Base-by-base conservation (phyloP, 2,113 vertebrate genomes). In the Callionymus lyra region DNA sequence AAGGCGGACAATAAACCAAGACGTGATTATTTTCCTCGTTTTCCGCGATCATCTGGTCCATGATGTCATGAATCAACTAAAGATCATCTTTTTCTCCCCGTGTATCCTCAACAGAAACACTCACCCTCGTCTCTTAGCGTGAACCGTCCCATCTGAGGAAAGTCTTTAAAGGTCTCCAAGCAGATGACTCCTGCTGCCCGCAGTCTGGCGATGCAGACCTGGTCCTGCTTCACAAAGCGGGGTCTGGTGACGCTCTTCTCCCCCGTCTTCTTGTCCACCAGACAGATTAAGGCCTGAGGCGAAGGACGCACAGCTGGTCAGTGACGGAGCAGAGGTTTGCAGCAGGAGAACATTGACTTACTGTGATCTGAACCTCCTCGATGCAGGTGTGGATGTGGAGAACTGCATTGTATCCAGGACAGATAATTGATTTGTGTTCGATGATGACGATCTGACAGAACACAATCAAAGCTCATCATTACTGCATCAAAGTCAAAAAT, bases 371-470 rank as follows among this genome's bases (percentile, higher is more conserved):
- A 31, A 99, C 93, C 86, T 99, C 95, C 83, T 99, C 95, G 47
- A 95, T 97, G 82, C 94, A 99, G 74, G 93, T 97, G 72, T 99
- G 95, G 77, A 99, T 96, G 82, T 99, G 95, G 69, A 99, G 87
- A 65, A 99, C 94, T 61, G 94, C 95, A 63, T 99, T 97, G 69
- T 99, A 99, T 74, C 94, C 94, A 44, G 95, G 95, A 80, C 95
- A 99, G 76, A 99, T 99, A 83, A 99, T 97, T 67, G 95, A 99
- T 80, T 99, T 99, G 88, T 98, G 94, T 86, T 99, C 95, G 70
- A 97, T 98, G 77, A 98, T 97, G 78, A 98, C 92, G 68, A 97
- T 98, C 93, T 99, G 53, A 44, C 83, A 60, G 16, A 6, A 13
- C 33, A 50, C 8, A n/a, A 6, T 17, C 6, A 2, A 18, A 39